These are phyloP conservation scores for Nomada ruficornis DNA, from an alignment of 2,888 invertebrate genomes.

Conservation along the genomic window DNA sequence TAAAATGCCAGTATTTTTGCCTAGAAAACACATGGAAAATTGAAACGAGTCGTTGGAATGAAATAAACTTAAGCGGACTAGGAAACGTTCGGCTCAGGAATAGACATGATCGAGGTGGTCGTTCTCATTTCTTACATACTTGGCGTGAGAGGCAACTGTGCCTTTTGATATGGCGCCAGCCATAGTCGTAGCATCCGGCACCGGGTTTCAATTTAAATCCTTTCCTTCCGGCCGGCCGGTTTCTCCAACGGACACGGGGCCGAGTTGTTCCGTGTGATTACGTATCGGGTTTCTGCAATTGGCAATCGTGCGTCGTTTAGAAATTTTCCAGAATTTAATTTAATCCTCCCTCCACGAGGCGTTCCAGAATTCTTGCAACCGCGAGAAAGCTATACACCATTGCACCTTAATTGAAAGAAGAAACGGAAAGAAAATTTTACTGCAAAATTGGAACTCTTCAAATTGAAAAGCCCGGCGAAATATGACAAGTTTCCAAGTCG, in stretches of 20 bases:
- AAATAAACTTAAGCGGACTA: slow-evolving; percentile 39
- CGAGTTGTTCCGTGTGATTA: slow-evolving; percentile 27
- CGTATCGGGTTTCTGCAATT: slow-evolving; percentile 13
- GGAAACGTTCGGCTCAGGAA: slow-evolving; percentile 51
- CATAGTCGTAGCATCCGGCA: slow-evolving; percentile 56
- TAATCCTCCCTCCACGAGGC: too few relatives aligned
- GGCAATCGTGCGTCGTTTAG: slow-evolving; percentile 38
- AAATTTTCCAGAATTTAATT: background rate
- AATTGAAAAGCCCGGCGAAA: too few relatives aligned
- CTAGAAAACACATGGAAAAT: background rate
- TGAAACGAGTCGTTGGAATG: slow-evolving; percentile 18
- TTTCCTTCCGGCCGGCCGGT: background rate
- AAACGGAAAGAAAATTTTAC: too few relatives aligned
- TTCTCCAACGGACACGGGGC: background rate
- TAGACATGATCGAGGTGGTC: slow-evolving; percentile 53
- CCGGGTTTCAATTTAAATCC: slow-evolving; percentile 27
- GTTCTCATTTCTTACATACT: slow-evolving; percentile 64
- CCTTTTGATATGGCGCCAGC: slow-evolving; percentile 63
- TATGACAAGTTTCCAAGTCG: too few relatives aligned
- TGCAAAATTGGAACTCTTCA: too few relatives aligned
- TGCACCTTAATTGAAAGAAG: too few relatives aligned
- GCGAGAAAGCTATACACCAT: too few relatives aligned
- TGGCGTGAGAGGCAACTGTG: slow-evolving; percentile 54
- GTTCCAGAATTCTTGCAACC: too few relatives aligned
- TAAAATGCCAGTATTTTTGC: too few relatives aligned